These are phyloP conservation scores for Macquaria australasica DNA, from an alignment of 2,113 vertebrate species.

Conservation along the genomic window DNA sequence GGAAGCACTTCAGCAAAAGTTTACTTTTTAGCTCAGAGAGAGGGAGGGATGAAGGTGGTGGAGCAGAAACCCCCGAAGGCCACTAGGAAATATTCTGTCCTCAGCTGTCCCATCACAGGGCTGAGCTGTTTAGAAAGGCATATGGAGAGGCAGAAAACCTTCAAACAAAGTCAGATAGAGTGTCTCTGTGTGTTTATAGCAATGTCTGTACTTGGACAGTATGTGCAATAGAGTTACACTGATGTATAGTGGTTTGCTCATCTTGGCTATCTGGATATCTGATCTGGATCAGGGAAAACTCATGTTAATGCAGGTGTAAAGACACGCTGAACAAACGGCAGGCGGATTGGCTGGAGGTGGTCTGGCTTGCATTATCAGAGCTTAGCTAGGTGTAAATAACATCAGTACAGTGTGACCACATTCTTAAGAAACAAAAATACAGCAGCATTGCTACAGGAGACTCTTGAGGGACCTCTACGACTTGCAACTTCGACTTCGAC, in stretches of 20 bases:
- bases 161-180: constrained; percentile 42
- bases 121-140: constrained; percentile 14
- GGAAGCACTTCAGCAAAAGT: constrained; percentile 46
- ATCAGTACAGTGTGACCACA: not conserved
- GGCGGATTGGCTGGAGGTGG: not conserved
- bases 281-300: not conserved
- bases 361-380: not conserved
- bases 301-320: not conserved
- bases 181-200: constrained; percentile 12
- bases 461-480: too few species aligned
- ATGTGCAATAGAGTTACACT: not conserved
- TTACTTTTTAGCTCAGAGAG: constrained; percentile 34
- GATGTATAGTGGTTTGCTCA: not conserved
- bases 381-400: not conserved
- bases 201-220: not conserved
- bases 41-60: constrained; percentile 19
- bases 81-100: constrained; percentile 34
- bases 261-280: not conserved
- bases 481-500: too few species aligned
- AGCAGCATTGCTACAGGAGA: not conserved
- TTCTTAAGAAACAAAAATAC: not conserved
- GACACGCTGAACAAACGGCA: not conserved
- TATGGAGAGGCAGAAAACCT: constrained; percentile 48
- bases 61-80: constrained; percentile 39
- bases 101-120: constrained; percentile 21